Evolutionary conservation across 1,140 invertebrate species (phyloP), one percentile per base, ranked within the genome.

Genomic region (Conus ventricosus): DNA sequence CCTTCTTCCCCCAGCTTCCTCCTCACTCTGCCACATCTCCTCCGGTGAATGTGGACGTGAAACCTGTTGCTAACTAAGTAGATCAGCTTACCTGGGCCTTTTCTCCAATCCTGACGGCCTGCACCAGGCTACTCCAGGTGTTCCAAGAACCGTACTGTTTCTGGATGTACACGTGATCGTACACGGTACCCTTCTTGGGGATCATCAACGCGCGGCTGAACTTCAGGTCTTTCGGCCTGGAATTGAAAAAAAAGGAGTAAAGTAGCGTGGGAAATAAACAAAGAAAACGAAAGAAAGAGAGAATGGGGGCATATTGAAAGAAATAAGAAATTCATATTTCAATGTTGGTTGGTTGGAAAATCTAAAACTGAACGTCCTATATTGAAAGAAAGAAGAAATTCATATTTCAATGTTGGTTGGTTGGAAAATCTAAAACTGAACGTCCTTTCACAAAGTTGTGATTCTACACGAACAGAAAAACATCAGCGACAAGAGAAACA

Each of bases 21-120:
- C 39, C 39, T 39, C 39, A 39, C 39, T 39, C 39, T 39, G 39
- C 39, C 39, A 39, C 39, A 39, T 39, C 39, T 39, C 39, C 39
- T 39, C 39, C 39, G 39, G 39, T 39, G 39, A 39, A 39, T 39
- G 39, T 39, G 39, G 39, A 3, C 39, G 39, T 39, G 39, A 39
- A 39, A 39, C 39, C 39, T 39, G 39, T 39, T 39, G 39, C 39
- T 39, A 39, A 0, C 39, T 39, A 39, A 39, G 39, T 39, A 39
- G 39, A 39, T 39, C 39, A 39, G 11, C 57, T 94, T 97, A 98
- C 98, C 97, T 98, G 90, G 10, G 94, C 92, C 60, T 94, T 93
- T 13, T 93, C 92, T 78, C 92, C 91, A 67, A 95, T 95, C 83
- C 91, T 91, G 11, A 94, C 87, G 55, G 90, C 88, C 39, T 90